Evolutionary conservation across 35 echinoderm and acorn worm genomes (phyloP), one percentile per base, ranked within the genome.

Genomic region (Strongylocentrotus purpuratus): DNA sequence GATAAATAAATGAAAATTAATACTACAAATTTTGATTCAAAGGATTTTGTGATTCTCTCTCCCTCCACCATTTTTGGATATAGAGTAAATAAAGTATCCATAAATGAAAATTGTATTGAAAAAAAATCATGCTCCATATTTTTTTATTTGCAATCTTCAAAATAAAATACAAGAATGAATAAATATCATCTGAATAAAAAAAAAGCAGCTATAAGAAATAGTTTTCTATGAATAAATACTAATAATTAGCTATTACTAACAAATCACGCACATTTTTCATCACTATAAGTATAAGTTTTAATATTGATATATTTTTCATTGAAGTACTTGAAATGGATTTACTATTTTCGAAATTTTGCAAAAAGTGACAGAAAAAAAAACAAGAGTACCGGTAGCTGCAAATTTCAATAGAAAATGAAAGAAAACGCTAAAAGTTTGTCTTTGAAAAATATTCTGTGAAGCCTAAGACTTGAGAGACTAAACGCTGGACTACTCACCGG

Each of bases 401-500:
- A 78, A n/a, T 78, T 28, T n/a, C 2, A n/a, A 78, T 0, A 8
- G 65, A n/a, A 78, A 78, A n/a, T 22, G 18, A n/a, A 17, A 78
- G 3, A n/a, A 7, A 78, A 78, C 15, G 28, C 65, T n/a, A 7
- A 8, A 28, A 78, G 35, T 7, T 28, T 78, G 20, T 78, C 7
- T n/a, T 78, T n/a, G 5, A 3, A n/a, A n/a, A 28, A 4, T 8
- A 78, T 78, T n/a, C 20, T n/a, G 25, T 89, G 87, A 0, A 45
- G 15, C 0, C 46, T 12, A 94, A 94, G 9, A 14, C n/a, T 55
- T 31, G 28, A 28, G 14, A 48, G 32, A 65, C 41, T 14, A 87
- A 33, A 31, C 7, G 18, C 32, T n/a, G n/a, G 45, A 95, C 32
- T 50, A 88, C 85, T 95, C 86, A 88, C 85, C 47, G 85, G 94